Base-by-base conservation (phyloP, 2,797 vertebrate species). In the Eremophila alpestris region DNA sequence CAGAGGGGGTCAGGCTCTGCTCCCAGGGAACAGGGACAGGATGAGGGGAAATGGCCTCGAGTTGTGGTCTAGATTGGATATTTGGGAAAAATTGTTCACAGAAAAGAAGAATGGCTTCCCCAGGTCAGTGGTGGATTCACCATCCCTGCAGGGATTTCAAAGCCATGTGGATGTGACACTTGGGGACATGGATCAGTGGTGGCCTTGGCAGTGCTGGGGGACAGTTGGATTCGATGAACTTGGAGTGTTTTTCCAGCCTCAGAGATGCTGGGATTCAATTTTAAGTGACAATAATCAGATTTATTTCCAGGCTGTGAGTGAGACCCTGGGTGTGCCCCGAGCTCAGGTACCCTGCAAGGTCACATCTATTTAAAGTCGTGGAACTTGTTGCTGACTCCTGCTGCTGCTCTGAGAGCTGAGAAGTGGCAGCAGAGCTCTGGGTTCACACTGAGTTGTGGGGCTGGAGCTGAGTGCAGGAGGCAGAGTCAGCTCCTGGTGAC, bases 21-120 rank as follows among this genome's bases (percentile, higher is more conserved):
- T 65, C 46, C 21, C 68, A 46, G 60, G 17, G 46, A 54, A 36
- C 34, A 81, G 24, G 34, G 46, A 54, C 29, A 36, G 30, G 41
- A 32, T 0, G 4, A 81, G 45, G 12, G 26, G 13, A 1, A 41
- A 36, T 0, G 0, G 30, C 46, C n/a, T 54, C 54, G 41, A 0
- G 30, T 3, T 18, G 13, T 17, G 55, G 7, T 40, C 3, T 13
- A 49, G 21, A 5, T 0, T 62, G 55, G 22, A 55, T 36, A 32
- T n/a, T 10, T 5, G 18, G 30, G 17, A 40, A 15, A 26, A 68
- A 14, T 23, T 36, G 48, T 17, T 32, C 5, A 4, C 6, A 6
- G 30, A 17, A 49, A 26, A 13, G 4, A n/a, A n/a, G 41, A 32
- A 49, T 9, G 14, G 8, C 10, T 22, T 75, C 19, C 19, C 21